phyloP scores from a whole-genome alignment of 2,113 vertebrate genomes.

The Zootoca vivipara region DNA sequence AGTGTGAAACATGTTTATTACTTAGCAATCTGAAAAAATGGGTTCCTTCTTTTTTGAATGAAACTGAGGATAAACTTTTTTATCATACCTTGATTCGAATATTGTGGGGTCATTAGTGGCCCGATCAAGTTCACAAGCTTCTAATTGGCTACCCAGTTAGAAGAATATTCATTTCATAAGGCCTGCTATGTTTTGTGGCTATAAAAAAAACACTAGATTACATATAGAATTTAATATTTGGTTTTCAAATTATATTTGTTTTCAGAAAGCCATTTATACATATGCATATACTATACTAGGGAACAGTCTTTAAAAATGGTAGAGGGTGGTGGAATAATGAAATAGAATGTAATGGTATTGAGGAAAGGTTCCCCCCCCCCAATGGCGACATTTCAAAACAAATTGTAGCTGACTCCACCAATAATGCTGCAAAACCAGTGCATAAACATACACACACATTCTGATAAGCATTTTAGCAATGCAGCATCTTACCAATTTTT shows the following conservation, averaged over 20 bases:
- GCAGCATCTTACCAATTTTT: slow-evolving; percentile 60
- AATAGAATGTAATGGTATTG: slow-evolving; percentile 19
- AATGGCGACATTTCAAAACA: slow-evolving; percentile 39
- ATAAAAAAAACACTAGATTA: slow-evolving; percentile 32
- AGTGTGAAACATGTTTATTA: slow-evolving; percentile 26
- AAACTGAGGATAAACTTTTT: background rate
- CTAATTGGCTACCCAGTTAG: background rate
- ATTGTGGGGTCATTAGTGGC: background rate
- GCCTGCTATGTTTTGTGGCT: slow-evolving; percentile 62
- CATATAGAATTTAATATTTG: slow-evolving; percentile 62
- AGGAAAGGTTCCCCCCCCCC: too few relatives aligned
- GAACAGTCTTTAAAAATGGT: slow-evolving; percentile 45
- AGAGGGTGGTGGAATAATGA: slow-evolving; percentile 2
- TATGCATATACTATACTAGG: slow-evolving; percentile 12
- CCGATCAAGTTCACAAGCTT: background rate
- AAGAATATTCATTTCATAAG: slow-evolving; percentile 35
- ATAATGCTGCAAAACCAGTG: slow-evolving; percentile 14
- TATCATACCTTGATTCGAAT: background rate
- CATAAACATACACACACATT: background rate
- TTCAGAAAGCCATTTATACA: slow-evolving; percentile 35
- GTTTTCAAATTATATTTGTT: slow-evolving; percentile 28
- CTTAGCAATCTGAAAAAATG: slow-evolving; percentile 5
- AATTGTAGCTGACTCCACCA: slow-evolving; percentile 40
- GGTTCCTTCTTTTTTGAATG: background rate
- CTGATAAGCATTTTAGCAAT: slow-evolving; percentile 26